Evolutionary conservation across 2,797 vertebrate species (phyloP), one percentile per base, ranked within the genome.

Genomic region (Xiphophorus birchmanni): DNA sequence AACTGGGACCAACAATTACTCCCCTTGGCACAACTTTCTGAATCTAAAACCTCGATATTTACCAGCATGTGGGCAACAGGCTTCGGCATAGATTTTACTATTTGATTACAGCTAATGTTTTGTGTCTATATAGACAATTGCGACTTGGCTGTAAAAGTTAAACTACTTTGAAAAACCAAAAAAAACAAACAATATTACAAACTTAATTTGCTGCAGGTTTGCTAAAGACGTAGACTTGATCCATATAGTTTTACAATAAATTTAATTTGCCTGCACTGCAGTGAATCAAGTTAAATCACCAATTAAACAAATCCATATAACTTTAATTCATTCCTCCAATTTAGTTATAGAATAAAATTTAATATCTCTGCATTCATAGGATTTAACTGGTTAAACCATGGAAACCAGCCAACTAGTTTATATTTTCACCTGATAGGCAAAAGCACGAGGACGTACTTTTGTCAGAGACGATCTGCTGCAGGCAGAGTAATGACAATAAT

Each of bases 1-100:
- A 54, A 76, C 40, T 71, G 44, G 58, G n/a, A 79, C 29, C 17
- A 29, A 11, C 50, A 58, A 75, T 76, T 79, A 77, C 48, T 87
- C 50, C 60, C 32, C 74, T 10, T 50, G 42, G 72, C 54, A 74
- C 80, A 15, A 44, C 35, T 63, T 11, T 54, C 23, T 13, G 74
- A 75, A 75, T 71, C 15, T 37, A 48, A 78, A 54, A 82, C 37
- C 50, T 17, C 26, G 9, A 54, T 23, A 5, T 86, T 77, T 82
- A 50, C 40, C 45, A 80, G 71, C 65, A 73, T 48, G 74, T 48
- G 73, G 37, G 21, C 42, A 71, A 63, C 4, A 50, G 42, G 75
- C 12, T 23, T 15, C 6, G 47, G 42, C 13, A 15, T 37, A 21
- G 7, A 69, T 32, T 29, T 54, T 65, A 50, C 60, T 74, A 32